Evolutionary conservation across 1,140 invertebrate species (phyloP).

Genomic region (Nebria ingens): DNA sequence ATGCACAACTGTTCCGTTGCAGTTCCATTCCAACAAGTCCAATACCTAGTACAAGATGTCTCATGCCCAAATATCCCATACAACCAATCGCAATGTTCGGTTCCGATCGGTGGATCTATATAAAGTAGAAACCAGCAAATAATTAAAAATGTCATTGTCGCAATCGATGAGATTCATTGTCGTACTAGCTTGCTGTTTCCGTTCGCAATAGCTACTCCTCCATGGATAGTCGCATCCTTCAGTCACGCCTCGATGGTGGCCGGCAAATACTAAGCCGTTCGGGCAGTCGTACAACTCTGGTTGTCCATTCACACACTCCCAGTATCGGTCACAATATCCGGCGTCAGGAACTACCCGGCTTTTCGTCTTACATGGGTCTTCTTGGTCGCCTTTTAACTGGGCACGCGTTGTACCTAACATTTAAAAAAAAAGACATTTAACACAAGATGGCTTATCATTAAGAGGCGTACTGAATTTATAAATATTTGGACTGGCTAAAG

Average conservation of each 20-base stretch:
- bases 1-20: slow-evolving; percentile 88
- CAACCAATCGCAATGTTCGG: slow-evolving; percentile 84
- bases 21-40: slow-evolving; percentile 92
- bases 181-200: slow-evolving; percentile 60
- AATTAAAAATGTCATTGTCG: not conserved
- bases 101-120: slow-evolving; percentile 67
- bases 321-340: slow-evolving; percentile 78
- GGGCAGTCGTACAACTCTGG: slow-evolving; percentile 79
- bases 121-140: slow-evolving; percentile 16
- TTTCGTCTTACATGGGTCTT: slow-evolving; percentile 70
- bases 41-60: slow-evolving; percentile 84
- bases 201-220: slow-evolving; percentile 76
- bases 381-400: slow-evolving; percentile 38
- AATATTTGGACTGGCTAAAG: too few species aligned
- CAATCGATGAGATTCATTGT: not conserved
- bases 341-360: slow-evolving; percentile 60
- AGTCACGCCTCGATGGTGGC: slow-evolving; percentile 73
- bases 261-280: slow-evolving; percentile 80
- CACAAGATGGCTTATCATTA: too few species aligned
- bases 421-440: too few species aligned
- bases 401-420: not conserved
- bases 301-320: slow-evolving; percentile 70
- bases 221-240: slow-evolving; percentile 84
- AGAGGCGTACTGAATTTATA: too few species aligned
- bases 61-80: slow-evolving; percentile 90